phyloP scores from a whole-genome alignment of 2,797 vertebrate species.

The Tolypeutes matacus region DNA sequence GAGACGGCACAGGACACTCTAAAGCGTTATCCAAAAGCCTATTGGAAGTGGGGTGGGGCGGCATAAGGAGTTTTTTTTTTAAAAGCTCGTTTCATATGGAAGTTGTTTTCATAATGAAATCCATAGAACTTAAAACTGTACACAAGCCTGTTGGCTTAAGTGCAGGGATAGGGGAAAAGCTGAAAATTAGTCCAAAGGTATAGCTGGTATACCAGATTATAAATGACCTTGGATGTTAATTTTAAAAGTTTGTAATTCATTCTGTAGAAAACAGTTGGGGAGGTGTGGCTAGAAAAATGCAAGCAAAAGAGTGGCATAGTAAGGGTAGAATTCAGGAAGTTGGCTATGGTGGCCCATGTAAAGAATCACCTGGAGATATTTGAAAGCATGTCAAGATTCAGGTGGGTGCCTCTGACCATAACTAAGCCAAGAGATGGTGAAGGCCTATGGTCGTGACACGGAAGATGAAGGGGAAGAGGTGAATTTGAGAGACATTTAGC shows the following conservation, averaged over 20 bases:
- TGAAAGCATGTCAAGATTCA: not conserved
- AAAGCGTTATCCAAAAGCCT: not conserved
- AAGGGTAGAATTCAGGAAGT: not conserved
- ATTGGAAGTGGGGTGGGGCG: not conserved
- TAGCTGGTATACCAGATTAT: not conserved
- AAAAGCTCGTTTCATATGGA: not conserved
- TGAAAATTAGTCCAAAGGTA: not conserved
- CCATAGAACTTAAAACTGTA: not conserved
- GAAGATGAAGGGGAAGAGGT: not conserved
- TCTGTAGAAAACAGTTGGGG: not conserved
- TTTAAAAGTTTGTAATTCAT: not conserved
- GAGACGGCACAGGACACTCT: not conserved
- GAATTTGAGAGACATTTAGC: not conserved
- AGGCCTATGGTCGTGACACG: not conserved
- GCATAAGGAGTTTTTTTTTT: not conserved
- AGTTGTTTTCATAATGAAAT: not conserved
- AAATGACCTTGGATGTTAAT: not conserved
- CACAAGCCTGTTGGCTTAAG: not conserved
- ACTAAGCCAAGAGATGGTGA: not conserved
- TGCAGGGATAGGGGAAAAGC: not conserved
- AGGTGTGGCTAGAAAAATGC: not conserved
- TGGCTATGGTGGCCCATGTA: too few relatives aligned
- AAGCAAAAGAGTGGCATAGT: not conserved
- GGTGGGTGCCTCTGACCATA: not conserved
- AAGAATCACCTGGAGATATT: not conserved